Evolutionary conservation across 2,888 invertebrate genomes (phyloP), one percentile per base, ranked within the genome.

Genomic region (Lithosia quadra): DNA sequence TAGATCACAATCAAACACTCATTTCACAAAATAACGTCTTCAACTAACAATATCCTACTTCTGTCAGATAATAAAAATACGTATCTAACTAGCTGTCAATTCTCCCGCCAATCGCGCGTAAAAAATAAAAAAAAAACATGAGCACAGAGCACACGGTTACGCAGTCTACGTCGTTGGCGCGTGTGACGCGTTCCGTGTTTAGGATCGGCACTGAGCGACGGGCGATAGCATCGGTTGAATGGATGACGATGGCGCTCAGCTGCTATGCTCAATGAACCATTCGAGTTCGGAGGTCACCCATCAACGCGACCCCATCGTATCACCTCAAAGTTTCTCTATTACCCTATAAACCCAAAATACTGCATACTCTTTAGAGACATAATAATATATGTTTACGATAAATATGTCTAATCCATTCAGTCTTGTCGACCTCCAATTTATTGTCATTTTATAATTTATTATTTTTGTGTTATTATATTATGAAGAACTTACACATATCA

Each of bases 211-310:
- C 93, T 93, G 93, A 92, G 87, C 90, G 84, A 82, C 86, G 86
- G 83, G 85, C 87, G 84, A 79, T 78, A 80, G 81, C 81, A 81
- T 79, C 84, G 86, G 84, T 86, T 92, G 89, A 93, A 91, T 92
- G 93, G 88, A 86, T 87, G 88, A 83, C 85, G 86, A 82, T 79
- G 81, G 78, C 85, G 89, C 90, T 90, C 92, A 92, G 90, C 92
- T 92, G 92, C 86, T 90, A 88, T 90, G 88, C 92, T 94, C 94
- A 94, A 93, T 95, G 94, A 93, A 93, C 89, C 92, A 91, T 90
- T 88, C 86, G 88, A 90, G 94, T 93, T 93, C 94, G 92, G 89
- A 93, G 94, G 94, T 93, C 93, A 88, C 88, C 86, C 84, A 86
- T 89, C 88, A 90, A 90, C 88, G 85, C 91, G 92, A 93, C 92